A percentile compares a stretch with the other conserved stretches of the same genome.
These are phyloP conservation scores for Procambarus clarkii DNA, from an alignment of 1,140 invertebrate species.

Conservation along the genomic window DNA sequence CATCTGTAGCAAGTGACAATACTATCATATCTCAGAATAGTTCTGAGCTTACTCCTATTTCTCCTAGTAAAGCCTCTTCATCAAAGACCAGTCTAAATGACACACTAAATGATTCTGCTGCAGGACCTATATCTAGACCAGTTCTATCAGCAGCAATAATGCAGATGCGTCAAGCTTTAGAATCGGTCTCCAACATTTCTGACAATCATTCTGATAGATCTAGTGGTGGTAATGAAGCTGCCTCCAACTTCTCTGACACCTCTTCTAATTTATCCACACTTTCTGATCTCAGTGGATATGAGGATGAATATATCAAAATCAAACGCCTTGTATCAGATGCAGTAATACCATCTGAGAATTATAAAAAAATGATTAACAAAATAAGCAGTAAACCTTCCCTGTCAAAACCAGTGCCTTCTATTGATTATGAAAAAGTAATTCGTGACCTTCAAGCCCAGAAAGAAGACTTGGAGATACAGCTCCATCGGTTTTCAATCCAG, in stretches of 20 bases:
- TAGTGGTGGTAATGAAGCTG: constrained; percentile 29
- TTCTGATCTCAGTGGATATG: constrained; percentile 68
- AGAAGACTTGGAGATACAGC: constrained; percentile 65
- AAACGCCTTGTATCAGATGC: constrained; percentile 62
- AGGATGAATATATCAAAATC: constrained; percentile 67
- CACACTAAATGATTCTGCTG: constrained; percentile 40
- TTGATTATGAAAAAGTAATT: constrained; percentile 59
- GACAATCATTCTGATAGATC: constrained; percentile 46
- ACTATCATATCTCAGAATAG: constrained; percentile 40
- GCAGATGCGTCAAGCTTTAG: constrained; percentile 29
- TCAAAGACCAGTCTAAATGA: constrained; percentile 38
- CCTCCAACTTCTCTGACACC: constrained; percentile 53
- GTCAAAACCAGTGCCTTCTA: constrained; percentile 28
- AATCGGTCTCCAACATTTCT: constrained; percentile 31
- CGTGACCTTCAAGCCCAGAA: constrained; percentile 54
- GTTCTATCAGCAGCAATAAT: constrained; percentile 41
- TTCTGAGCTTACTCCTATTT: constrained; percentile 33
- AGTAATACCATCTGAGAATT: constrained; percentile 48
- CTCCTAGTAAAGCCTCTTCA: constrained; percentile 13
- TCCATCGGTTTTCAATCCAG: constrained; percentile 66
- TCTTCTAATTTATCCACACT: constrained; percentile 69
- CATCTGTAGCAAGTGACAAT: constrained; percentile 36
- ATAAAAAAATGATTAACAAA: constrained; percentile 46
- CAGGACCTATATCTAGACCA: constrained; percentile 23
- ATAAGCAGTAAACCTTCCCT: constrained; percentile 24